Evolutionary conservation across 2,113 vertebrate species (phyloP).

Genomic region (Tichodroma muraria): DNA sequence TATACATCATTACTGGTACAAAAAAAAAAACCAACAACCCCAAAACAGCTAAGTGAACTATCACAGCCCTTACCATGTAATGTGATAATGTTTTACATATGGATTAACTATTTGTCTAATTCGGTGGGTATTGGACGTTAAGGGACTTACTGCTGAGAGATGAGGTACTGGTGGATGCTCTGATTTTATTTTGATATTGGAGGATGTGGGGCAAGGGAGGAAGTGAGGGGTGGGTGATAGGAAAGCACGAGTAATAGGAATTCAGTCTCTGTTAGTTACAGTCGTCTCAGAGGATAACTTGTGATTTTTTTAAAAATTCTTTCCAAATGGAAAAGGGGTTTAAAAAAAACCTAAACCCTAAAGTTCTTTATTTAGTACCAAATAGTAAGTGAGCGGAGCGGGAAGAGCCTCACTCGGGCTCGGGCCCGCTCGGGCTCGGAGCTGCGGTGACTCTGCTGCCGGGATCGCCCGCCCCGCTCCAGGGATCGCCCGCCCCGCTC

Average conservation of each 20-base stretch:
- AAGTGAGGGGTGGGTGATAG: fast-evolving
- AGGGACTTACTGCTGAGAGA: neutral
- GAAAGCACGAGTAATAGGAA: neutral
- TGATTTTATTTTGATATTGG: neutral
- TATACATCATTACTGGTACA: neutral
- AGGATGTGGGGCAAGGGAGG: neutral
- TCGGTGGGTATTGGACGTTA: neutral
- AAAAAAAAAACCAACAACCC: fast-evolving
- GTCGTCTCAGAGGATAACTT: neutral
- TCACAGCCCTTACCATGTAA: fast-evolving
- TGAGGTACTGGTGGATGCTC: neutral
- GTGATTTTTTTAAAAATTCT: neutral
- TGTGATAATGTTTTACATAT: too few species aligned
- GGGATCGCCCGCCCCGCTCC: neutral
- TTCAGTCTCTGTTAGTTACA: neutral
- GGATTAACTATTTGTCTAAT: neutral
- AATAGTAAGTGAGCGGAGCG: neutral
- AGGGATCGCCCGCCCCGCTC: neutral
- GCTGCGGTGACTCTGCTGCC: neutral
- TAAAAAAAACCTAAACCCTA: too few species aligned
- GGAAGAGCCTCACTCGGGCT: too few species aligned
- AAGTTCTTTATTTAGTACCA: neutral
- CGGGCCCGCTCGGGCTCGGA: too few species aligned
- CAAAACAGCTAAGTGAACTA: neutral
- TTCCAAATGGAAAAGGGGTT: neutral